phyloP scores from a whole-genome alignment of 2,113 vertebrate species.

The Thryonomys swinderianus region DNA sequence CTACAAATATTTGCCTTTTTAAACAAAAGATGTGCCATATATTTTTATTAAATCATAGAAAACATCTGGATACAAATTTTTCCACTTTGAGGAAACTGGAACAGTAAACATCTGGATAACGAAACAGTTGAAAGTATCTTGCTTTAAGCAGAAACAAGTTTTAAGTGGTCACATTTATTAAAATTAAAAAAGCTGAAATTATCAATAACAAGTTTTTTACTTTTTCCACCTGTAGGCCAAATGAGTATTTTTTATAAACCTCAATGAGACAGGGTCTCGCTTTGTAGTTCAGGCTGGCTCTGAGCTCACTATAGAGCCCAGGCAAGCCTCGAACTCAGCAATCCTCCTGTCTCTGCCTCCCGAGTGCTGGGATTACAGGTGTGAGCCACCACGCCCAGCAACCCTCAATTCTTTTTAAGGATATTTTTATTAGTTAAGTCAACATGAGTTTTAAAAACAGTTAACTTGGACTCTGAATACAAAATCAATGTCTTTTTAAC shows the following conservation, averaged over 20 bases:
- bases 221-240: constrained; percentile 71
- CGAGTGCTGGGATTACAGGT: too few relatives aligned
- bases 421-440: constrained; percentile 79
- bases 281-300: too few relatives aligned
- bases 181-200: constrained; percentile 75
- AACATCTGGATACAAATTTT: constrained; percentile 87
- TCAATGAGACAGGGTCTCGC: too few relatives aligned
- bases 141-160: constrained; percentile 74
- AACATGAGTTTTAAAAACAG: constrained; percentile 80
- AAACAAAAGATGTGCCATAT: constrained; percentile 69
- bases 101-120: constrained; percentile 78
- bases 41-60: constrained; percentile 91
- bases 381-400: too few relatives aligned
- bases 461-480: constrained; percentile 77
- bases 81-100: constrained; percentile 79
- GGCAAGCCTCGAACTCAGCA: too few relatives aligned
- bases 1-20: constrained; percentile 46
- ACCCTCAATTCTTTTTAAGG: constrained; percentile 58
- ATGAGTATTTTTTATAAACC: constrained; percentile 61
- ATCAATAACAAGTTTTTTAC: constrained; percentile 75
- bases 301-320: too few relatives aligned
- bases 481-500: constrained; percentile 71
- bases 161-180: constrained; percentile 79
- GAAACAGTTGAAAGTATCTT: constrained; percentile 79
- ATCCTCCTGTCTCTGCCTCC: too few relatives aligned